Evolutionary conservation across 2,888 invertebrate genomes (phyloP), one percentile per base, ranked within the genome.

Genomic region (Heliconius hortense): DNA sequence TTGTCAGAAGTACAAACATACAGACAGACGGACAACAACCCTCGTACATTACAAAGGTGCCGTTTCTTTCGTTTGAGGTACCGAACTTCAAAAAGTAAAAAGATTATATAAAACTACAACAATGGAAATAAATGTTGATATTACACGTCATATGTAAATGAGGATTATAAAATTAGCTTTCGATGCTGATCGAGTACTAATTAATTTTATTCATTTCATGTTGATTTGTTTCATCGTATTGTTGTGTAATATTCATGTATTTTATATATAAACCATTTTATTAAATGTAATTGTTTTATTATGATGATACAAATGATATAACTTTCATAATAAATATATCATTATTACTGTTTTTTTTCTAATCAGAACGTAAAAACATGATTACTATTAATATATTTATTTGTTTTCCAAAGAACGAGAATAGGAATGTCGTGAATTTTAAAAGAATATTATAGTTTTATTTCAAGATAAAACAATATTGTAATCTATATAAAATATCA

Each of bases 121-220:
- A n/a, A 39, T 35, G 4, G 39, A 64, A 64, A n/a, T 66, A 13
- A 24, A 66, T 66, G 15, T 13, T 39, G 2, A 10, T 66, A 39
- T 39, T 66, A 39, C 39, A 43, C 24, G 24, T 66, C n/a, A 39
- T 66, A 66, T 66, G 24, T 24, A 43, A 66, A 43, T 66, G 2
- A 43, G 39, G 1, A 39, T 66, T 66, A 66, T n/a, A 56, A 56
- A n/a, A 69, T 31, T 69, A 56, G 53, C 56, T 69, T 31, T 56
- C 31, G n/a, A 56, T 69, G n/a, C 53, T 31, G 28, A 53, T 31
- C 4, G 31, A 69, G 24, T 35, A 53, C 15, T 24, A 56, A 69
- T 69, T 24, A 8, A 69, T 56, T 24, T 69, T 15, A 69, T 35
- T 31, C 15, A n/a, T 56, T n/a, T 15, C 31, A 31, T 35, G 56